Base-by-base conservation (phyloP, 2,797 vertebrate species). In the Syngnathus rostellatus region DNA sequence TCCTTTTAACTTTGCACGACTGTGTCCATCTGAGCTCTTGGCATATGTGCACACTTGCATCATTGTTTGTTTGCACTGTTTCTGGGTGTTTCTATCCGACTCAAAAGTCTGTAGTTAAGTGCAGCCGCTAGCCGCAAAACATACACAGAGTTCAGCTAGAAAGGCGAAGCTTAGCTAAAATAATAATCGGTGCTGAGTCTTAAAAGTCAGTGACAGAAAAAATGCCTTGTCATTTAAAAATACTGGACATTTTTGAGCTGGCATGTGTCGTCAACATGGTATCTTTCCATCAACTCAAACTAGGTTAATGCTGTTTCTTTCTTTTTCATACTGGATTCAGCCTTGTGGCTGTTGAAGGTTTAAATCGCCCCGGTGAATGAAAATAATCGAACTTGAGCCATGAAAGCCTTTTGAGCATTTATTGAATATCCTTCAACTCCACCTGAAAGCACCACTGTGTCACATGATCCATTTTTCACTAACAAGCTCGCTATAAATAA, bases 101-200 rank as follows among this genome's bases (percentile, higher is more conserved):
- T 25, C 25, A 53, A 71, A 48, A 54, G 10, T 63, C 65, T 72
- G 63, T 64, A n/a, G 74, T 73, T 72, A 70, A 74, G 57, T 72
- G 68, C 57, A 57, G 63, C 67, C 62, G 50, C 57, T 64, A 41
- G 50, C 68, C 64, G 57, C 8, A 39, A 54, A 55, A 77, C 72
- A 80, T 75, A 77, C 77, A 66, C 73, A 67, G 48, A 69, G 65
- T 66, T 66, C 70, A 63, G 63, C 68, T 72, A 69, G 74, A 68
- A 72, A 82, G 68, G 74, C 38, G 8, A 58, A 38, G 58, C 38
- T 60, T 38, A 11, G 10, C 2, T 16, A 59, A 17, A 60, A n/a
- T 60, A 54, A 48, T 48, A 54, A 54, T 25, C 55, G 17, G 25
- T 58, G 55, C 25, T 10, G 17, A 38, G 31, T 59, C 6, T 38